Evolutionary conservation across 2,113 vertebrate species (phyloP).

Genomic region (Varanus salvator): DNA sequence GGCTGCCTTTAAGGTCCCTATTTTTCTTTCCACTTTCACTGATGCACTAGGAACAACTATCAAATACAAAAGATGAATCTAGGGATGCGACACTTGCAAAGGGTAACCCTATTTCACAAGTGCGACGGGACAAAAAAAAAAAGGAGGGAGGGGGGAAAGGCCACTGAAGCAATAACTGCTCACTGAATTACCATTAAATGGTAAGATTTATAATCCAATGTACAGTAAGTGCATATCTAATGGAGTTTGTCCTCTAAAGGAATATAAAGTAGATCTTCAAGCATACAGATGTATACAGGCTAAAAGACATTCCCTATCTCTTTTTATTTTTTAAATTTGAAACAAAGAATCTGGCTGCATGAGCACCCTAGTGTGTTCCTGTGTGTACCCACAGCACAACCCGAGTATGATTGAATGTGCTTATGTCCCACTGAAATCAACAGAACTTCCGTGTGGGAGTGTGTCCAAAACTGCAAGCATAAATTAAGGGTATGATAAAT

Average conservation of each 20-base stretch:
- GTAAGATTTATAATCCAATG: constrained; percentile 85
- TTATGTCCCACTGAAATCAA: constrained; percentile 1
- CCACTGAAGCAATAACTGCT: constrained; percentile 86
- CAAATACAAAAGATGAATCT: constrained; percentile 83
- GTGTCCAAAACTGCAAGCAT: constrained; percentile 52
- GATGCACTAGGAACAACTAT: constrained; percentile 79
- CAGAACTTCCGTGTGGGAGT: neutral
- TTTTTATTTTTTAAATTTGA: constrained; percentile 59
- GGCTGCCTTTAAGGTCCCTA: constrained; percentile 65
- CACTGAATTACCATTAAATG: constrained; percentile 87
- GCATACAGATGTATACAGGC: constrained; percentile 67
- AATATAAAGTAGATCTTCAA: constrained; percentile 81
- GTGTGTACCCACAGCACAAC: neutral
- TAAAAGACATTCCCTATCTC: constrained; percentile 59
- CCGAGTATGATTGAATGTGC: neutral
- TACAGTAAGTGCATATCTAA: constrained; percentile 88
- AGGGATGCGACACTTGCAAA: constrained; percentile 83
- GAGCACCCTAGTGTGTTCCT: neutral
- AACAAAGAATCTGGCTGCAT: constrained; percentile 13
- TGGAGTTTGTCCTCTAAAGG: constrained; percentile 85
- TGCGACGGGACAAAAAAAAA: constrained; percentile 79
- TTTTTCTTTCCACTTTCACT: constrained; percentile 79
- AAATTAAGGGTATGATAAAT: constrained; percentile 61
- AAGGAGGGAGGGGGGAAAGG: constrained; percentile 75
- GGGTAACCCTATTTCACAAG: constrained; percentile 87